These are phyloP conservation scores for Lacerta viridis DNA, from an alignment of 2,797 vertebrate genomes.

Conservation along the genomic window DNA sequence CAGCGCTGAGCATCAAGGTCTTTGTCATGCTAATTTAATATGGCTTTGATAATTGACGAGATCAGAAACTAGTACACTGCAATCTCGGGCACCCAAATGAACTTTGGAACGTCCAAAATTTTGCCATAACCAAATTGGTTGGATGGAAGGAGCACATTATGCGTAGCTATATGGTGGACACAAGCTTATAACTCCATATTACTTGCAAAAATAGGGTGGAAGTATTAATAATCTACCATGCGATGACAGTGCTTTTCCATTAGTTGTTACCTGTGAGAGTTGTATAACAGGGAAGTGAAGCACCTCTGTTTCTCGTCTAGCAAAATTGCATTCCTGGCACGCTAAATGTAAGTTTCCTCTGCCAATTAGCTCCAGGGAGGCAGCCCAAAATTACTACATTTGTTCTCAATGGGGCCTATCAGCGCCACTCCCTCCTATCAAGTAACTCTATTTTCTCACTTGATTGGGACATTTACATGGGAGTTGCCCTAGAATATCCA, in stretches of 20 bases:
- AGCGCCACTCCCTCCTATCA: slow-evolving; percentile 61
- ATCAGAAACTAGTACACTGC: slow-evolving; percentile 43
- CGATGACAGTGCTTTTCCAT: slow-evolving; percentile 68
- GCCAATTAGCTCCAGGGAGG: slow-evolving; percentile 53
- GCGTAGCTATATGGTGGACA: neutral
- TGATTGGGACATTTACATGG: slow-evolving; percentile 59
- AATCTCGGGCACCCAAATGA: slow-evolving; percentile 8
- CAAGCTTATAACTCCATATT: slow-evolving; percentile 18
- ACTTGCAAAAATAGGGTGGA: slow-evolving; percentile 62
- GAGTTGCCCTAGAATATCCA: slow-evolving; percentile 58
- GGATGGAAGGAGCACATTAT: slow-evolving; percentile 16
- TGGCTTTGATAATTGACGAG: slow-evolving; percentile 67
- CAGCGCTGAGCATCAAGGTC: slow-evolving; percentile 28
- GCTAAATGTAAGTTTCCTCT: slow-evolving; percentile 55
- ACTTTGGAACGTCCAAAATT: neutral
- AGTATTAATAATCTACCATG: slow-evolving; percentile 74
- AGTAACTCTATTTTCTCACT: slow-evolving; percentile 63
- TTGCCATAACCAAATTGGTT: slow-evolving; percentile 55
- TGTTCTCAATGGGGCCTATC: slow-evolving; percentile 56
- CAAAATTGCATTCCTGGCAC: slow-evolving; percentile 69
- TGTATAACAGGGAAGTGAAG: slow-evolving; percentile 60
- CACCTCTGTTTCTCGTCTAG: slow-evolving; percentile 61
- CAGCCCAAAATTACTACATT: slow-evolving; percentile 65
- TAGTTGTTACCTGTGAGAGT: slow-evolving; percentile 48
- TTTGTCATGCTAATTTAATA: slow-evolving; percentile 57